Conservation (phyloP, 2,888 invertebrate genomes). For the Papilio elwesi region DNA sequence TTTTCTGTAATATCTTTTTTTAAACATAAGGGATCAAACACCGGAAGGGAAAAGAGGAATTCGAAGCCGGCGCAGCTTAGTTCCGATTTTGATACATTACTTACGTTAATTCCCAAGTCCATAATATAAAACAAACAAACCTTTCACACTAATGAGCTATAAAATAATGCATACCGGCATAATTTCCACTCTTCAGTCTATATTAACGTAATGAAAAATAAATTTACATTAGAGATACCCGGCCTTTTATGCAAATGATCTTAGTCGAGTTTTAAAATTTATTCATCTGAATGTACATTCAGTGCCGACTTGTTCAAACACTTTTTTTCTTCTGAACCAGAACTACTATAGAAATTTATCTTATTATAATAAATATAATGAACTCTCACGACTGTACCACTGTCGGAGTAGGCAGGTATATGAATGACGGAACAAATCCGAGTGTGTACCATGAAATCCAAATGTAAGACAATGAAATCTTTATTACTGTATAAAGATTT, state of each 20-base stretch:
- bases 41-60: background rate
- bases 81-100: constrained; percentile 10
- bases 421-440: no score
- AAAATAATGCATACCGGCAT: constrained; percentile 17
- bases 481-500: no score
- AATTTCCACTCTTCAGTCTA: constrained; percentile 9
- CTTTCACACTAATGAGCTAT: constrained; percentile 21
- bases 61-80: background rate
- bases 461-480: no score
- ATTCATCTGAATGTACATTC: background rate
- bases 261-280: constrained; percentile 5
- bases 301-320: constrained; percentile 15
- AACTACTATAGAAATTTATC: constrained; percentile 1
- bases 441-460: no score
- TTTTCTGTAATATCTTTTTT: background rate
- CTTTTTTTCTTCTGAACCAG: background rate
- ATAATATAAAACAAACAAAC: constrained; percentile 6
- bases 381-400: no score
- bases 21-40: background rate
- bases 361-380: background rate
- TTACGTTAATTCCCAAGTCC: background rate
- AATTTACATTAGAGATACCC: constrained; percentile 22
- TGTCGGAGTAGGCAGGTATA: no score
- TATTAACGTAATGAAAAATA: constrained; percentile 24
- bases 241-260: constrained; percentile 25